phyloP scores from a whole-genome alignment of 1,140 invertebrate species.

The Caerostris darwini region DNA sequence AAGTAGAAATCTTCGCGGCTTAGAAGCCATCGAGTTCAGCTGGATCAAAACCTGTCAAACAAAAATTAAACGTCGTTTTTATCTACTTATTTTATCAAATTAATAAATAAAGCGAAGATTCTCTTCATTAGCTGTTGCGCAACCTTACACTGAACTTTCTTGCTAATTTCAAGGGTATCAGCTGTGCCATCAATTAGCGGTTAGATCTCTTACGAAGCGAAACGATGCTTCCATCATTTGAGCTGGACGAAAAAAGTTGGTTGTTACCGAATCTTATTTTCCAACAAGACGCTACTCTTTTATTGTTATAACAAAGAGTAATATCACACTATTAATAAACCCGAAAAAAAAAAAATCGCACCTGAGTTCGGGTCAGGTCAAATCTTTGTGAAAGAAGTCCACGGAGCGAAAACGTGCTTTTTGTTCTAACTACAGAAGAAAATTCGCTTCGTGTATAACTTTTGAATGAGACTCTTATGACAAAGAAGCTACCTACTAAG shows the following conservation, averaged over 20 bases:
- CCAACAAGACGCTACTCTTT: conserved; percentile 26
- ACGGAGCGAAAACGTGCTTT: conserved; percentile 48
- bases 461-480: conserved; percentile 40
- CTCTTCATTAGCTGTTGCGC: neutral
- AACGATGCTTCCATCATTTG: conserved; percentile 45
- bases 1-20: neutral
- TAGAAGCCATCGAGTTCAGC: conserved; percentile 7
- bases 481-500: conserved; percentile 58
- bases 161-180: conserved; percentile 63
- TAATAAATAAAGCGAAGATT: neutral
- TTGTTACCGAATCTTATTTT: conserved; percentile 14
- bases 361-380: conserved; percentile 68
- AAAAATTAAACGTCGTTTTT: conserved; percentile 3
- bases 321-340: conserved; percentile 72
- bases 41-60: conserved; percentile 1
- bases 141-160: conserved; percentile 33
- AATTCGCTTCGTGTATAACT: conserved; percentile 15
- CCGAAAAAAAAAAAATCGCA: conserved; percentile 40
- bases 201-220: conserved; percentile 45
- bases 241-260: neutral
- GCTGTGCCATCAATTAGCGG: conserved; percentile 37
- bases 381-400: conserved; percentile 53
- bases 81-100: conserved; percentile 18
- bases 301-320: conserved; percentile 47
- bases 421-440: conserved; percentile 43